Percentiles rank a stretch among this genome's conserved stretches.
phyloP scores from a whole-genome alignment of 2,113 vertebrate species.

The Mirounga angustirostris region DNA sequence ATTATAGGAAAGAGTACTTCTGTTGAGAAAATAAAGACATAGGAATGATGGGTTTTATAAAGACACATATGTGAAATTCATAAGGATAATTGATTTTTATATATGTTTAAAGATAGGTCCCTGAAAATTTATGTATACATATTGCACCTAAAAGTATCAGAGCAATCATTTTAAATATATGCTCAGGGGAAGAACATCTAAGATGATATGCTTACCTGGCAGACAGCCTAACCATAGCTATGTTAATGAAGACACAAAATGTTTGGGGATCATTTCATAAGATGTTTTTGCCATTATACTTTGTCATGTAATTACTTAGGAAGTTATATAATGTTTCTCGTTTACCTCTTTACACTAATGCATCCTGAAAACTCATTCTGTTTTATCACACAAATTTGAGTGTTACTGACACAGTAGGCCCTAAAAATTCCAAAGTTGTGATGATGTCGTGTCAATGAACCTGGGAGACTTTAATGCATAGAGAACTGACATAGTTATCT shows the following conservation, averaged over 20 bases:
- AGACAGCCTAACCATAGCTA: neutral
- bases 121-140: neutral
- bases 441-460: accelerated
- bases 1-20: neutral
- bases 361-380: neutral
- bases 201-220: neutral
- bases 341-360: neutral
- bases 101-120: neutral
- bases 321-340: neutral
- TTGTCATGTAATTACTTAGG: conserved; percentile 8
- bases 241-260: neutral
- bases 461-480: neutral
- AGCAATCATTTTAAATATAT: neutral
- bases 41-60: neutral
- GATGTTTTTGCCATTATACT: neutral
- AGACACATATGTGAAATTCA: neutral
- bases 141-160: neutral
- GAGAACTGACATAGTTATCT: neutral
- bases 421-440: neutral
- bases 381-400: neutral
- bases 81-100: neutral
- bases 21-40: neutral
- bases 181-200: neutral
- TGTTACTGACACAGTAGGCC: neutral
- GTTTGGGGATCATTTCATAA: neutral